These are phyloP conservation scores for Chaetorhynchus papuensis DNA, from an alignment of 2,113 vertebrate genomes.

Conservation along the genomic window DNA sequence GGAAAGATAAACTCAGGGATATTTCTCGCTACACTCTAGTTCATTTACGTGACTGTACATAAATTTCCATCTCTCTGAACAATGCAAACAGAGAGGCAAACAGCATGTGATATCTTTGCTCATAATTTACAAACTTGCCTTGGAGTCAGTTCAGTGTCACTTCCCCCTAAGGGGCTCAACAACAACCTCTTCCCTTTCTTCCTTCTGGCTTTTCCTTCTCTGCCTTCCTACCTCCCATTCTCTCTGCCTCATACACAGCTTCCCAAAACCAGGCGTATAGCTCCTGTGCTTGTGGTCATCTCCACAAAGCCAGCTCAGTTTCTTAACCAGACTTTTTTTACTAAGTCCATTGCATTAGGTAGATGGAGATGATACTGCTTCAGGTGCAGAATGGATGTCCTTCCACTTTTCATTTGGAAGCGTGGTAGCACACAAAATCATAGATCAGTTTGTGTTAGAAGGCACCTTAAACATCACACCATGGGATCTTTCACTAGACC, in stretches of 20 bases:
- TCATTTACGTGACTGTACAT: constrained; percentile 24
- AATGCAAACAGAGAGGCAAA: neutral
- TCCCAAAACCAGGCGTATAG: neutral
- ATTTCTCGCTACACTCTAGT: neutral
- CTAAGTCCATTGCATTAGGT: neutral
- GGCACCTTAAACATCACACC: neutral
- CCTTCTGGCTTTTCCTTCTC: neutral
- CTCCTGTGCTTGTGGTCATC: neutral
- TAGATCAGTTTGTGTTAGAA: neutral
- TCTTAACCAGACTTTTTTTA: neutral
- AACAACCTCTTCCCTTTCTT: neutral
- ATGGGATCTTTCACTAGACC: neutral
- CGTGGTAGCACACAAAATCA: neutral
- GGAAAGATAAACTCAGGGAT: constrained; percentile 12
- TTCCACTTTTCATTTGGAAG: neutral
- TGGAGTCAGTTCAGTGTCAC: neutral
- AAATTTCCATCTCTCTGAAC: constrained; percentile 26
- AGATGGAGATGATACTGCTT: neutral
- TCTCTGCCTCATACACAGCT: neutral
- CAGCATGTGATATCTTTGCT: neutral
- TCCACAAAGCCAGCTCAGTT: neutral
- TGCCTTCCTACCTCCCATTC: neutral
- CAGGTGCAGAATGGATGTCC: neutral
- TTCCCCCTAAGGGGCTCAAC: neutral
- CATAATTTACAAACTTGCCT: neutral